Conservation (phyloP, 2,113 vertebrate genomes). For the Lepidothrix coronata region DNA sequence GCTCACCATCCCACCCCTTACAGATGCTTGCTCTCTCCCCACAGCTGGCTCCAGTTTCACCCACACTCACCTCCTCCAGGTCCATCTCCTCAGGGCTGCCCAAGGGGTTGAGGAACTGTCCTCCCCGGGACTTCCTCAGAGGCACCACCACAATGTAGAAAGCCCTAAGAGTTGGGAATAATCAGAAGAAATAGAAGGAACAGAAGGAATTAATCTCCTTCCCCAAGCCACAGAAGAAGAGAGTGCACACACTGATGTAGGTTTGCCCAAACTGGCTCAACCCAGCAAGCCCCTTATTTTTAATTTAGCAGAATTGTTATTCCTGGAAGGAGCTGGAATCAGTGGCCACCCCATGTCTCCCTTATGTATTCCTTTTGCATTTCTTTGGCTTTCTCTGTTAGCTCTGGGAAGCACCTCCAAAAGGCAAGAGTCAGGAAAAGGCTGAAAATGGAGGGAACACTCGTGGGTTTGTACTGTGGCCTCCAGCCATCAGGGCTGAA, state of each 20-base stretch:
- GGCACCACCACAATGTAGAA: conserved; percentile 94
- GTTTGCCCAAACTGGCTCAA: not conserved
- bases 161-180: conserved; percentile 69
- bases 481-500: not conserved
- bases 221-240: not conserved
- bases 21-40: not conserved
- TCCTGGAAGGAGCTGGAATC: not conserved
- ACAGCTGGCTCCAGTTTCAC: not conserved
- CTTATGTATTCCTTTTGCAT: not conserved
- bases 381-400: not conserved
- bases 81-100: conserved; percentile 93
- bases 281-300: not conserved
- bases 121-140: conserved; percentile 80
- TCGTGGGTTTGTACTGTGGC: not conserved
- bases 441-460: not conserved
- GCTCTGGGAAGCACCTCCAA: not conserved
- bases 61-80: conserved; percentile 88
- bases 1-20: not conserved
- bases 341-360: not conserved
- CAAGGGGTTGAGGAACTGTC: conserved; percentile 81
- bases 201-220: not conserved
- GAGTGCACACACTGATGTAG: rapidly evolving
- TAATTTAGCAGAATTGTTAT: not conserved
- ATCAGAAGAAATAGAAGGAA: not conserved
- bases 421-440: not conserved